Conservation (phyloP, 2,888 invertebrate genomes). For the Seira ritae region DNA sequence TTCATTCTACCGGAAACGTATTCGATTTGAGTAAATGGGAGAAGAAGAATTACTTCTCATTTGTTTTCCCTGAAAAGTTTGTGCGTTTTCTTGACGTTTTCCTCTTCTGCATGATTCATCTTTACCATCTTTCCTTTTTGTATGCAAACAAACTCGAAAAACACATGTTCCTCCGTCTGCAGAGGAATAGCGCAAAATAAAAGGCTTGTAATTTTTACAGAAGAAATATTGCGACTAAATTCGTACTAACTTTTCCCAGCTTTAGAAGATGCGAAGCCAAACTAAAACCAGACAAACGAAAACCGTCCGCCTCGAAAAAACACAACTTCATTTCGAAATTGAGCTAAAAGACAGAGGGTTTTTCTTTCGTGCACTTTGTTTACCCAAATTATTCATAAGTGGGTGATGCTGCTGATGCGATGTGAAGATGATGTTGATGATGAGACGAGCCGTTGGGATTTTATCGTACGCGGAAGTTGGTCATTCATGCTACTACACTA, state of each 20-base stretch:
- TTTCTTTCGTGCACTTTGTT: neutral
- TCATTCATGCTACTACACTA: conserved; percentile 24
- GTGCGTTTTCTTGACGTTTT: neutral
- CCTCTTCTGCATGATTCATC: neutral
- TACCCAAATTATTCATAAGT: neutral
- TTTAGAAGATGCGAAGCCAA: too few species aligned
- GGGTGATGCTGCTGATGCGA: too few species aligned
- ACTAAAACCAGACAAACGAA: neutral
- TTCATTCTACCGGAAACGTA: too few species aligned
- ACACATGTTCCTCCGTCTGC: neutral
- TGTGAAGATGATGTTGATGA: too few species aligned
- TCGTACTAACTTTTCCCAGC: neutral
- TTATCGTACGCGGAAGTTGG: conserved; percentile 38
- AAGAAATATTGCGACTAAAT: neutral
- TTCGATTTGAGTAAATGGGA: too few species aligned
- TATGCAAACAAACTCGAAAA: neutral
- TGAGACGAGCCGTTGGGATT: neutral
- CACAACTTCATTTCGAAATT: neutral
- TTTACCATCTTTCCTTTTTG: neutral
- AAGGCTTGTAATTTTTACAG: neutral
- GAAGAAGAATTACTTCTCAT: too few species aligned
- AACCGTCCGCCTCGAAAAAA: neutral
- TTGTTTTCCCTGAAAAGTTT: too few species aligned
- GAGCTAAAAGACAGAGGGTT: neutral
- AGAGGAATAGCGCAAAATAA: neutral